Evolutionary conservation across 2,797 vertebrate species (phyloP).

Genomic region (Taenioides sp.): DNA sequence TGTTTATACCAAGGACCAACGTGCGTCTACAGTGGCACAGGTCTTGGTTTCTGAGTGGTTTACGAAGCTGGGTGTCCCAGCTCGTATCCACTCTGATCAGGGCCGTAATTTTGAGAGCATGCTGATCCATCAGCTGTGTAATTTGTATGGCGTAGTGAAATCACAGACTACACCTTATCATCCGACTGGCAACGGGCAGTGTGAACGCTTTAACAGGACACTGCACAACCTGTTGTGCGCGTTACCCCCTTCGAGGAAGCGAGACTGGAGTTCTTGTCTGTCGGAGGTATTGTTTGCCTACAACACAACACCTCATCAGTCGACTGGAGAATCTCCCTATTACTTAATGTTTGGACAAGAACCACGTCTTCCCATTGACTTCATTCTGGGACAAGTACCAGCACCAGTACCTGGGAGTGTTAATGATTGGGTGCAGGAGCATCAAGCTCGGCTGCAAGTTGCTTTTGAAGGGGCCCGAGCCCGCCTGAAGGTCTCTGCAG

Average conservation of each 20-base stretch:
- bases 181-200: no score
- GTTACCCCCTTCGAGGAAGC: no score
- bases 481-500: background rate
- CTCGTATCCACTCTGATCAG: no score
- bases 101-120: no score
- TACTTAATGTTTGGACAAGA: background rate
- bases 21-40: background rate
- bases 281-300: no score
- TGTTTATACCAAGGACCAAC: constrained; percentile 7
- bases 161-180: no score
- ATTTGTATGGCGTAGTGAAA: no score
- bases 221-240: no score
- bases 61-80: background rate
- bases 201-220: no score
- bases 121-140: no score
- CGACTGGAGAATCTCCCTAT: background rate
- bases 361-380: background rate
- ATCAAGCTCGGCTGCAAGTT: background rate
- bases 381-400: background rate
- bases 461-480: background rate
- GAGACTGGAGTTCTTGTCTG: no score
- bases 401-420: background rate
- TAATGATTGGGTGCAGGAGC: background rate
- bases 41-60: constrained; percentile 12
- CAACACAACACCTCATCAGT: no score